Percentiles rank a stretch among this genome's conserved stretches.
phyloP scores from a whole-genome alignment of 2,113 vertebrate species.

The Pterocles gutturalis region DNA sequence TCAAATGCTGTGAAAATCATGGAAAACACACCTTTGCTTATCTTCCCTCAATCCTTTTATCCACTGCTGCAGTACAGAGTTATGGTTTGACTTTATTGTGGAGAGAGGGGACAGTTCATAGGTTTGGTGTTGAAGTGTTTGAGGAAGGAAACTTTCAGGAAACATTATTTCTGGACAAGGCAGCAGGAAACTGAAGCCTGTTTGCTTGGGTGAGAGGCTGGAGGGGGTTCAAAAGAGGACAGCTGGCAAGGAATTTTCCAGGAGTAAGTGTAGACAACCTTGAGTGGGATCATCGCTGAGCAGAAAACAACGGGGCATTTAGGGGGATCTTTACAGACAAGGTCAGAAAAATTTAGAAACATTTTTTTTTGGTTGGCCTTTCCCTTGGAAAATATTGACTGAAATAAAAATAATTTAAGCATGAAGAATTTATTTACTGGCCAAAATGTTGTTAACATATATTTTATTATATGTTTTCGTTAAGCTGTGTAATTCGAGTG shows the following conservation, averaged over 20 bases:
- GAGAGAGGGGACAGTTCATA: background rate
- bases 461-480: background rate
- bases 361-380: background rate
- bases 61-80: background rate
- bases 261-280: background rate
- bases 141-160: constrained; percentile 8
- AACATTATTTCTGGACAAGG: background rate
- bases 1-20: background rate
- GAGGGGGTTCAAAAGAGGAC: background rate
- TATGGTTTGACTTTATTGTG: background rate
- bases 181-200: background rate
- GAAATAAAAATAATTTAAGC: background rate
- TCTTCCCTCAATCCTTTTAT: background rate
- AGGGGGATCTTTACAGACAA: background rate
- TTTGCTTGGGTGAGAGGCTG: background rate
- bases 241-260: background rate
- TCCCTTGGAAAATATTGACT: background rate
- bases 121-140: background rate
- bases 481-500: background rate
- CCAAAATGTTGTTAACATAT: background rate
- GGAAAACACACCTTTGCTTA: background rate
- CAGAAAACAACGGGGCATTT: background rate
- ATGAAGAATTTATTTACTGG: background rate
- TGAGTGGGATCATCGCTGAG: background rate
- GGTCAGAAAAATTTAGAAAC: background rate